Evolutionary conservation across 2,797 vertebrate genomes (phyloP), one percentile per base, ranked within the genome.

Genomic region (Sparidentex hasta): DNA sequence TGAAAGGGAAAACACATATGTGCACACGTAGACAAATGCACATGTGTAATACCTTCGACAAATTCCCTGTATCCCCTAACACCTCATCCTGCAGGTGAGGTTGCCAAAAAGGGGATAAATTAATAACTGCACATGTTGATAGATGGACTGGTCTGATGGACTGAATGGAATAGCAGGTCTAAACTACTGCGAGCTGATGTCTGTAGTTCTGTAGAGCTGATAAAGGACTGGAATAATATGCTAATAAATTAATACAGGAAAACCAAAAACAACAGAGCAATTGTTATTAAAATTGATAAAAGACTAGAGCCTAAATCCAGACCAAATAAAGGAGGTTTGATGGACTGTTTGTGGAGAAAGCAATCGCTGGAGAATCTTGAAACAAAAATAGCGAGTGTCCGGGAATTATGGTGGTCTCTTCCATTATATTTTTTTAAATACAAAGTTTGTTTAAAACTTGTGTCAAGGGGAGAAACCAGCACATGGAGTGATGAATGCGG

Each of bases 1-100:
- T 99, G 94, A 46, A 93, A 66, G 43, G 43, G 59, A 68, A 91
- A 78, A 83, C 67, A 87, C 65, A 79, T 2, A 21, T 54, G 54
- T 38, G 44, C 46, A 76, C 41, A 74, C 38, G 25, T 2, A 43
- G 20, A 59, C 9, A 57, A 59, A 70, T 12, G 56, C 38, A 50
- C 29, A 68, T 54, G 52, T 46, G 66, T 56, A 56, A 72, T 62
- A 58, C 55, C 54, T 72, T 63, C 25, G 64, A 29, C 12, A 63
- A 71, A 78, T 51, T 48, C 61, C 61, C 48, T 6, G 9, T 1
- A 44, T 20, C 21, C 61, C 61, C 44, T 4, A 70, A 75, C 67
- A 63, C 8, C 12, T 64, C 57, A 41, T 47, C 54, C 48, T 57
- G 55, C 66, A 57, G 69, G 44, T 51, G 25, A 41, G 52, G 46